These are phyloP conservation scores for Brachionus paranguensis DNA, from an alignment of 1,140 invertebrate genomes.

Conservation along the genomic window DNA sequence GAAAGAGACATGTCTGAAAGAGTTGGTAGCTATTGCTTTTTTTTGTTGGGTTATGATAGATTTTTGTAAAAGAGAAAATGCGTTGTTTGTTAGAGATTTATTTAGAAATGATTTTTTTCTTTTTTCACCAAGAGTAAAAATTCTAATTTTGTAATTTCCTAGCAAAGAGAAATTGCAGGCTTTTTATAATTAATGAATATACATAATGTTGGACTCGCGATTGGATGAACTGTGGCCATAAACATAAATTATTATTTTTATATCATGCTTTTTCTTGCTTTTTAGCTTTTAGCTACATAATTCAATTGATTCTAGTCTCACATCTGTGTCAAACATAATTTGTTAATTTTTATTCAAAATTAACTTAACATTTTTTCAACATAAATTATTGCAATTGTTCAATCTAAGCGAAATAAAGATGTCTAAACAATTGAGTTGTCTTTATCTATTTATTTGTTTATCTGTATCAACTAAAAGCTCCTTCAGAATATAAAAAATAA, in stretches of 20 bases:
- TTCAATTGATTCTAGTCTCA: background rate
- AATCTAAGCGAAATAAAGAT: too few species aligned
- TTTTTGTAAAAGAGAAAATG: background rate
- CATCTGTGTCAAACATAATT: background rate
- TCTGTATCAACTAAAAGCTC: too few species aligned
- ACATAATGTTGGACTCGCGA: background rate
- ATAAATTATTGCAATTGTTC: too few species aligned
- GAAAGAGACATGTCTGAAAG: background rate
- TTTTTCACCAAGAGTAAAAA: background rate
- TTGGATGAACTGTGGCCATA: background rate
- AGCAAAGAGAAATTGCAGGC: background rate
- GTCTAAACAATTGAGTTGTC: too few species aligned
- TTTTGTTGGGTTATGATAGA: background rate
- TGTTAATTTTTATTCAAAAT: background rate
- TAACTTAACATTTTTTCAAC: background rate
- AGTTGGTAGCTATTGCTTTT: background rate
- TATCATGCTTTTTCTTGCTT: background rate
- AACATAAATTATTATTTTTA: slow-evolving; percentile 1
- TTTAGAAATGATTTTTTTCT: background rate
- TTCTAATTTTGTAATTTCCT: background rate
- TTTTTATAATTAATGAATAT: background rate
- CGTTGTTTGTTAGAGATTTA: background rate
- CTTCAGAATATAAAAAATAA: too few species aligned
- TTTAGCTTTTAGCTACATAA: background rate
- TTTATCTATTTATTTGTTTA: too few species aligned